Conservation (phyloP, 2,888 invertebrate species). For the Adela reaumurella region DNA sequence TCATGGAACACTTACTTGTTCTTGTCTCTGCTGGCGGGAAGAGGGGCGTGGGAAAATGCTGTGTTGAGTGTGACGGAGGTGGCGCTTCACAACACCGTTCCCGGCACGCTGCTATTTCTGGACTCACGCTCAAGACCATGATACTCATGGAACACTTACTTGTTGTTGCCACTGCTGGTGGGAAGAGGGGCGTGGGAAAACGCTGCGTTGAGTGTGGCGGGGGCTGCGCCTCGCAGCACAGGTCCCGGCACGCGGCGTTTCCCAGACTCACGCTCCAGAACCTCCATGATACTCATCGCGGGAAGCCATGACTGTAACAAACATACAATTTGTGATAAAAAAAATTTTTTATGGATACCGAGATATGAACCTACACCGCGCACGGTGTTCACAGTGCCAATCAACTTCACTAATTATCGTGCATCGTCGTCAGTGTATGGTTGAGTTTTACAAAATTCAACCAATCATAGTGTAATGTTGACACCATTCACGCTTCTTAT, state of each 20-base stretch:
- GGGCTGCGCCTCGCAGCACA: constrained; percentile 35
- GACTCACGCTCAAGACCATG: constrained; percentile 74
- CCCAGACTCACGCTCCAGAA: constrained; percentile 75
- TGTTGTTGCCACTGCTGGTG: constrained; percentile 10
- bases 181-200: constrained; percentile 1
- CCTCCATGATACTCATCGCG: constrained; percentile 77
- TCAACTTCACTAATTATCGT: too few relatives aligned
- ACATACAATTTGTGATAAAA: too few relatives aligned
- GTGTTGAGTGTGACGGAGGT: background rate
- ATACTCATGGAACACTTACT: constrained; percentile 67
- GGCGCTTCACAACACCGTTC: constrained; percentile 56
- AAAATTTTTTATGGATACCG: too few relatives aligned
- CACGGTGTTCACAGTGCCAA: too few relatives aligned
- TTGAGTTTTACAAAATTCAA: too few relatives aligned
- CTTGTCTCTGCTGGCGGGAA: background rate
- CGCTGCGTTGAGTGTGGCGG: constrained; percentile 7
- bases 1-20: background rate
- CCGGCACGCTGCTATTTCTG: constrained; percentile 75
- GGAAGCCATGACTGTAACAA: constrained; percentile 78
- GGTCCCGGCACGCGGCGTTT: constrained; percentile 78
- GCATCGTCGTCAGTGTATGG: too few relatives aligned
- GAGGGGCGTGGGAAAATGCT: background rate
- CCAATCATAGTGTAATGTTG: too few relatives aligned
- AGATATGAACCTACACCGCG: too few relatives aligned
- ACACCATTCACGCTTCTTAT: too few relatives aligned